Base-by-base conservation (phyloP, 2,113 vertebrate species). In the Nothocercus julius region DNA sequence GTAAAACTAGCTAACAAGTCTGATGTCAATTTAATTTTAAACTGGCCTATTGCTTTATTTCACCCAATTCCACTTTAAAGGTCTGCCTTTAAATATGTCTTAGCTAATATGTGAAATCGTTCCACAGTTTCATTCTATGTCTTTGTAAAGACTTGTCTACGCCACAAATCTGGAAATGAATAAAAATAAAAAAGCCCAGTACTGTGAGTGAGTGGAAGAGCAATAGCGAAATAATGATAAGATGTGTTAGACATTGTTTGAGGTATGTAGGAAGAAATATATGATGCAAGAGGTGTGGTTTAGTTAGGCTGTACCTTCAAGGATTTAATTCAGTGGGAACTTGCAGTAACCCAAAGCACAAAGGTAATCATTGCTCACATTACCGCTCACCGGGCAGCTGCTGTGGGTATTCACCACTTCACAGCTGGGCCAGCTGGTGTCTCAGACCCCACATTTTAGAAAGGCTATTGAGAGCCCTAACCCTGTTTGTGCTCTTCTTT, bases 221-320 rank as follows among this genome's bases (percentile, higher is more conserved):
- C 61, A 56, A 14, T 36, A 56, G 81, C 74, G 24, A 91, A 85
- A 75, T 84, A 85, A 72, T 84, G 73, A 27, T 38, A 59, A 66
- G 27, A 34, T 16, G 51, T 22, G 25, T 2, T 13, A 87, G 82
- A 44, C 12, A 12, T 36, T 85, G 56, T 87, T 32, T 75, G 28
- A 81, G 54, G 45, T 63, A 63, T 0, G 3, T 5, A 38, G 51
- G 38, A 70, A 82, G 38, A 82, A 75, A 34, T 78, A 32, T 42
- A 59, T 64, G 58, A 53, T 92, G 19, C 28, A 75, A 89, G 66
- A 79, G 45, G 28, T 27, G 34, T 84, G 47, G 32, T 78, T 92
- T 95, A 90, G 89, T 94, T 90, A 90, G 77, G 20, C 69, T 69
- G 38, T 75, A 93, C 75, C 47, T 95, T 47, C 75, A 94, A 63